A percentile compares a stretch with the other conserved stretches of the same genome.
These are phyloP conservation scores for Spondyliosoma cantharus DNA, from an alignment of 2,797 vertebrate species.

Conservation along the genomic window DNA sequence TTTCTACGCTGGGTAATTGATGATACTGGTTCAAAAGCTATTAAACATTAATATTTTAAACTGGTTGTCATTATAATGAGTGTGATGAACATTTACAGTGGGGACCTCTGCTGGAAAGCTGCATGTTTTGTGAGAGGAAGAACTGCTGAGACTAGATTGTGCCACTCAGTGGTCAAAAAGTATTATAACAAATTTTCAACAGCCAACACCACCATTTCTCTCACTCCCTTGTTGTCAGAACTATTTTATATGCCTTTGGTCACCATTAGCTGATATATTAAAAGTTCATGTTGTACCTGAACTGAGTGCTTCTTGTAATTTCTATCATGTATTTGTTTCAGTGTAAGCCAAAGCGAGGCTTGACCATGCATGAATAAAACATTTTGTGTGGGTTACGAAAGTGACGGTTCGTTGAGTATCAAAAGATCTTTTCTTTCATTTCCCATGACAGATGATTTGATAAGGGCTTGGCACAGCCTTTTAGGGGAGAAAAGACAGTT, in stretches of 20 bases:
- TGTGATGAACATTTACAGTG: neutral
- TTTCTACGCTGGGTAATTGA: neutral
- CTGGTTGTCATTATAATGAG: neutral
- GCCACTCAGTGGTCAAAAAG: slow-evolving; percentile 57
- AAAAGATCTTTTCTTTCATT: neutral
- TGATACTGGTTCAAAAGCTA: neutral
- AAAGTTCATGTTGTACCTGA: neutral
- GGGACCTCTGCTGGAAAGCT: slow-evolving; percentile 55
- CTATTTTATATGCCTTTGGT: neutral
- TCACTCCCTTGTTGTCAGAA: neutral
- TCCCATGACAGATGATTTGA: slow-evolving; percentile 18
- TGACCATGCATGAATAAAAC: neutral
- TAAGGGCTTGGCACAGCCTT: neutral
- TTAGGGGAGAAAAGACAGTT: slow-evolving; percentile 5
- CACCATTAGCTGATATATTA: neutral
- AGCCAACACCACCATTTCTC: neutral
- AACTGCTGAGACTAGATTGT: neutral
- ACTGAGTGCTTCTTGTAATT: neutral
- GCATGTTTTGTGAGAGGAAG: neutral
- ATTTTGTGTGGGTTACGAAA: neutral
- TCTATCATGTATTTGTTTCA: neutral
- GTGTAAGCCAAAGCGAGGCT: neutral
- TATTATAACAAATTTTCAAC: slow-evolving; percentile 24
- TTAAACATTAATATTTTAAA: neutral
- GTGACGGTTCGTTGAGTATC: neutral